Evolutionary conservation across 2,113 vertebrate genomes (phyloP).

Genomic region (Anarhynchus alexandrinus): DNA sequence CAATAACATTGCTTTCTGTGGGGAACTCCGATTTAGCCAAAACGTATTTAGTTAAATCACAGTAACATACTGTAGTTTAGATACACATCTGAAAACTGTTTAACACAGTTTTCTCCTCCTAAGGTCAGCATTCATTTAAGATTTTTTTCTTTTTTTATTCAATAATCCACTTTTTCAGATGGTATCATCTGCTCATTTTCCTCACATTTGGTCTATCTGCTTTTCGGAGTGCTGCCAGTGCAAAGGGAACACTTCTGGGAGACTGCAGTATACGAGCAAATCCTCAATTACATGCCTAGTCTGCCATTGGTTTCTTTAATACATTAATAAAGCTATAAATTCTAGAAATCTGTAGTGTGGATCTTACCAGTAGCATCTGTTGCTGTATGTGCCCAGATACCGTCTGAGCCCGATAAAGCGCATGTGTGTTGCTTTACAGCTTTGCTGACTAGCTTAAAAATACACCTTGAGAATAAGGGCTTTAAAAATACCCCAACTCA

Average conservation of each 20-base stretch:
- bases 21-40: not conserved
- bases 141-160: not conserved
- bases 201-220: not conserved
- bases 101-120: not conserved
- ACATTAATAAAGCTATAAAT: not conserved
- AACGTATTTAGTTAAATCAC: not conserved
- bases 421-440: not conserved
- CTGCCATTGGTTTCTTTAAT: not conserved
- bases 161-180: not conserved
- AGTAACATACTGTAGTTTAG: not conserved
- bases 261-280: not conserved
- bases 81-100: slow-evolving; percentile 17
- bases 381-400: not conserved
- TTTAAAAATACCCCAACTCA: not conserved
- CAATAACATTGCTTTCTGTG: not conserved
- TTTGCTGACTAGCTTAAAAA: not conserved
- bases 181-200: not conserved
- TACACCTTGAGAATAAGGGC: not conserved
- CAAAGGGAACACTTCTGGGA: not conserved
- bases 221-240: not conserved
- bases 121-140: not conserved
- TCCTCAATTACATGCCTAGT: not conserved
- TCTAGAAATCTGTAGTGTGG: not conserved
- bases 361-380: not conserved
- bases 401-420: not conserved